Conservation (phyloP, 2,888 invertebrate genomes). For the Leucozona laternaria region DNA sequence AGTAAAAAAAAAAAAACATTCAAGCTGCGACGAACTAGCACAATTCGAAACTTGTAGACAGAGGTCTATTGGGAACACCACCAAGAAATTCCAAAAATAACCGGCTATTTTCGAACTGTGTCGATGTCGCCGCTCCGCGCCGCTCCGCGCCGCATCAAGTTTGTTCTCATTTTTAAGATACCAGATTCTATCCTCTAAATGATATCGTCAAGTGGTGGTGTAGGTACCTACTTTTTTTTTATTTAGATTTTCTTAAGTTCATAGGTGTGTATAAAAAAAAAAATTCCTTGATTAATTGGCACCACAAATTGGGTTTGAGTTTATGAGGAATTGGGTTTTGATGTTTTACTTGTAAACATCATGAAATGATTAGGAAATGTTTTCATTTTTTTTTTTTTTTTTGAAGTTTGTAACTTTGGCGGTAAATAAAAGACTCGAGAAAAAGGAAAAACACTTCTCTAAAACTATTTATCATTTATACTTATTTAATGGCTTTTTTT, state of each 20-base stretch:
- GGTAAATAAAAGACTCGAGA: background rate
- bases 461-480: background rate
- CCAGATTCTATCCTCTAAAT: constrained; percentile 13
- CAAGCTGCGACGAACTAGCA: constrained; percentile 51
- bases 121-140: constrained; percentile 70
- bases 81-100: constrained; percentile 47
- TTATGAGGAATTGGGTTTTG: constrained; percentile 20
- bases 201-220: constrained; percentile 12
- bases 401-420: background rate
- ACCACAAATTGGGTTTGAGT: constrained; percentile 9
- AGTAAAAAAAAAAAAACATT: constrained; percentile 2
- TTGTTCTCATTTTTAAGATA: constrained; percentile 39
- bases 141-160: constrained; percentile 45
- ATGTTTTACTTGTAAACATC: background rate
- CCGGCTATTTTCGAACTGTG: constrained; percentile 70
- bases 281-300: constrained; percentile 41
- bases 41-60: constrained; percentile 61
- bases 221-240: background rate
- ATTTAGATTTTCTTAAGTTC: constrained; percentile 10
- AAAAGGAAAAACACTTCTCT: background rate
- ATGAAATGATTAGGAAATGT: background rate
- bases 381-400: background rate
- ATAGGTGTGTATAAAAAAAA: constrained; percentile 12
- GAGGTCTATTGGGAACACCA: constrained; percentile 62
- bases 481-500: too few species aligned